Conservation (phyloP, 2,797 vertebrate species). For the Manis crassicaudata region DNA sequence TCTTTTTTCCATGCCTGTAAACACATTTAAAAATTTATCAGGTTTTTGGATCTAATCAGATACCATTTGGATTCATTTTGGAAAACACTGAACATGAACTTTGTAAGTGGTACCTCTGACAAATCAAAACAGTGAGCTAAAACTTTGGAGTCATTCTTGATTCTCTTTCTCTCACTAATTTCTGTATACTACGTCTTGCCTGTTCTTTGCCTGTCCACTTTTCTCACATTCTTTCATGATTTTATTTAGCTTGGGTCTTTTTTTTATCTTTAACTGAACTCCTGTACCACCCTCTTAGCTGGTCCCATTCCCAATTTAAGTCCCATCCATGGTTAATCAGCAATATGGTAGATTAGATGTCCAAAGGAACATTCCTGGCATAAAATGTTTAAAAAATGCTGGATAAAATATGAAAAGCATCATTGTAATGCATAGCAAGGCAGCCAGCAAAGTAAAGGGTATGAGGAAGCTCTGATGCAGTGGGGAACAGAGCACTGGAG, state of each 20-base stretch:
- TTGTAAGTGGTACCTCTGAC: background rate
- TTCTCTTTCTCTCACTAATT: background rate
- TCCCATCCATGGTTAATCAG: background rate
- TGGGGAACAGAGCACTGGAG: background rate
- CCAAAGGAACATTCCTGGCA: background rate
- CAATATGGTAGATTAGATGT: background rate
- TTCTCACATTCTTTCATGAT: background rate
- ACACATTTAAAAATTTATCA: constrained; percentile 40
- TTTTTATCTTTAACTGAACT: background rate
- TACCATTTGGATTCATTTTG: background rate
- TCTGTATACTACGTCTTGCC: background rate
- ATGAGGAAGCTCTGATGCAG: background rate
- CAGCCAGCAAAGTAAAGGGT: background rate
- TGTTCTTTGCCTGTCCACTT: background rate
- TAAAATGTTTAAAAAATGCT: background rate
- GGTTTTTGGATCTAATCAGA: constrained; percentile 14
- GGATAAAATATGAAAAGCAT: background rate
- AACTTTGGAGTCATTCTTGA: background rate
- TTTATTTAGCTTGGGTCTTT: background rate
- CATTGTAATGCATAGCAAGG: background rate
- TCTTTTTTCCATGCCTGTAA: constrained; percentile 92
- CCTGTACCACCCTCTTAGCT: background rate
- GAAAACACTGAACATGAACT: background rate
- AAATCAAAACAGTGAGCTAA: background rate
- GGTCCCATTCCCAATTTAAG: background rate